Base-by-base conservation (phyloP, 1,140 invertebrate genomes). In the Trachelipus rathkii region DNA sequence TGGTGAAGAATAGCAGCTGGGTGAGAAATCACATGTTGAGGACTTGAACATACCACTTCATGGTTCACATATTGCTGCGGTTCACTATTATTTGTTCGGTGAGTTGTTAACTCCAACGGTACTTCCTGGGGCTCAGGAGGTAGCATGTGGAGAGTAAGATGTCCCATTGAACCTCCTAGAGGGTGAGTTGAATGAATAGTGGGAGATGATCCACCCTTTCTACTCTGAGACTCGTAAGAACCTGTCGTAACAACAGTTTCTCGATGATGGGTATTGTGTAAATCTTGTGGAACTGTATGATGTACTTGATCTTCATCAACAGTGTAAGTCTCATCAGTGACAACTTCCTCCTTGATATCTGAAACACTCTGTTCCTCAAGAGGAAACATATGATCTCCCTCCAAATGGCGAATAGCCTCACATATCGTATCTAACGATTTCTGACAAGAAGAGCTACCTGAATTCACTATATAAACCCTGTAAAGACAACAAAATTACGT, bases 401-500 rank as follows among this genome's bases (percentile, higher is more conserved):
- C 97, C 75, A 99, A 86, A 83, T 97, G 96, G 50, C 95, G 89
- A 81, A 98, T 98, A 33, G 97, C 97, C 84, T 99, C 96, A 10
- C 98, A 95, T 78, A 99, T 98, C 0, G 96, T 98, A 84, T 98
- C 95, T 77, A 99, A 87, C 84, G 97, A 98, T 83, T 96, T 81
- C 75, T 81, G 79, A 68, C 79, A 81, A 19, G 79, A 77, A 93
- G 53, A 95, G 89, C 69, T 82, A 46, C 74, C 75, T 50, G 82
- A 76, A 60, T 81, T 93, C 21, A 92, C 89, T 71, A 91, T 84
- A 82, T 92, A 93, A 10, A 92, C 84, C 44, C 90, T 88, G 33
- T 33, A 33, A 33, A 33, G n/a, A n/a, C n/a, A n/a, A n/a, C n/a
- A n/a, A 33, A 6, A 33, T 33, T 33, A 33, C n/a, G 33, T 33